Base-by-base conservation (phyloP, 2,113 vertebrate genomes). In the Sciurus niger region DNA sequence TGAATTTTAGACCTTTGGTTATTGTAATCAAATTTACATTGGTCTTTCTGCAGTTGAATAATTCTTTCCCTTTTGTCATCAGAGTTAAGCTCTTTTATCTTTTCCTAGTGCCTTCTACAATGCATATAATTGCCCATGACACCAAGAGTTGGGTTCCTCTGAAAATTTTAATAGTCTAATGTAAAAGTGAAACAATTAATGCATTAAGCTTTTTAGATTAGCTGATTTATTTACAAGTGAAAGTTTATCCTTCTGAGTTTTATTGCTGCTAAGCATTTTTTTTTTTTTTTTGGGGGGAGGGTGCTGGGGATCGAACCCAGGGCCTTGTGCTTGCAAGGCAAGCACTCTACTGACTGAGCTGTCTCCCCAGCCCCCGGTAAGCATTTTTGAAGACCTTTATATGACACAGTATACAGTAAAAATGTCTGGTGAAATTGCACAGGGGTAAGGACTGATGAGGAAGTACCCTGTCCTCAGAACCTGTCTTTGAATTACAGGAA, bases 171-270 rank as follows among this genome's bases (percentile, higher is more conserved):
- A 74, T 48, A 86, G 58, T 40, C 74, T 48, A 67, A 80, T 96
- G 80, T 85, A 86, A 72, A 84, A 88, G 20, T 58, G 63, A 74
- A 84, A 91, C 68, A 48, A 48, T 3, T 40, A 76, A 55, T 53
- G 72, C 46, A 30, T 73, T 91, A n/a, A 78, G 55, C 82, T 53
- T 88, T 65, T 78, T 65, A 72, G 83, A 17, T 58, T 95, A 55
- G 53, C 53, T 84, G 43, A 84, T 46, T 89, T 73, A 89, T 92
- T 63, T 79, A 73, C n/a, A 95, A 83, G 32, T 20, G 77, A 63
- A 80, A 1, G 5, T 72, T 95, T 90, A 32, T 90, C 82, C 74
- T 90, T 86, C 77, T 89, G 63, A 67, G 34, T 85, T 90, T 82
- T 43, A 60, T 89, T 76, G 58, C 43, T 80, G 40, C 58, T 77